phyloP scores from a whole-genome alignment of 1,140 invertebrate species.

The Drosophila triauraria region DNA sequence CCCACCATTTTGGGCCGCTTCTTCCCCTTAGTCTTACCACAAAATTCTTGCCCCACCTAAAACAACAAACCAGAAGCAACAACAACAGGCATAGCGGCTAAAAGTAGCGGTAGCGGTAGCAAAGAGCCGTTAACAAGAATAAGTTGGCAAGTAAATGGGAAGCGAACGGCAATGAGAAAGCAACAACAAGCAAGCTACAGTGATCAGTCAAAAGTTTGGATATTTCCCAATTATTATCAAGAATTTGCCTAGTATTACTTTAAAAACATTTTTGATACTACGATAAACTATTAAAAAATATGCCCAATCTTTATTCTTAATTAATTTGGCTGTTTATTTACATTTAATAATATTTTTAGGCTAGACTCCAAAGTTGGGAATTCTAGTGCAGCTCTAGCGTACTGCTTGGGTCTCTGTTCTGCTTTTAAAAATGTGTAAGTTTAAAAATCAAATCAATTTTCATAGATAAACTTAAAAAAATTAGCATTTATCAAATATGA shows the following conservation, averaged over 20 bases:
- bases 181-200: conserved; percentile 22
- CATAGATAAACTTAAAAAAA: too few species aligned
- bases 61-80: conserved; percentile 53
- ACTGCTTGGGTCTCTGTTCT: too few species aligned
- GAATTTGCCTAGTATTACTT: not conserved
- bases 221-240: too few species aligned
- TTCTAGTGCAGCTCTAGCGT: too few species aligned
- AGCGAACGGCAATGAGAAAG: conserved; percentile 12
- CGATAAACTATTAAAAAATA: not conserved
- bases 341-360: too few species aligned
- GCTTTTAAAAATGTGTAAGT: too few species aligned
- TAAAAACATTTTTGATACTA: not conserved
- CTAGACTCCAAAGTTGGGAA: too few species aligned
- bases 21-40: conserved; percentile 6
- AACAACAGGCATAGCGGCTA: conserved; percentile 30
- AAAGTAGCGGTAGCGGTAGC: conserved; percentile 62
- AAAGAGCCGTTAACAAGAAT: conserved; percentile 76
- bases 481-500: too few species aligned
- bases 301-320: not conserved
- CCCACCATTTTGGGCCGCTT: not conserved
- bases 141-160: conserved; percentile 62
- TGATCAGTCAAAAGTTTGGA: not conserved
- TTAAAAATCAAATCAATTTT: too few species aligned
- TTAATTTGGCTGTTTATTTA: not conserved
- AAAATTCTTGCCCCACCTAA: conserved; percentile 57